Conservation (phyloP, 2,113 vertebrate genomes). For the Taxidea taxus region DNA sequence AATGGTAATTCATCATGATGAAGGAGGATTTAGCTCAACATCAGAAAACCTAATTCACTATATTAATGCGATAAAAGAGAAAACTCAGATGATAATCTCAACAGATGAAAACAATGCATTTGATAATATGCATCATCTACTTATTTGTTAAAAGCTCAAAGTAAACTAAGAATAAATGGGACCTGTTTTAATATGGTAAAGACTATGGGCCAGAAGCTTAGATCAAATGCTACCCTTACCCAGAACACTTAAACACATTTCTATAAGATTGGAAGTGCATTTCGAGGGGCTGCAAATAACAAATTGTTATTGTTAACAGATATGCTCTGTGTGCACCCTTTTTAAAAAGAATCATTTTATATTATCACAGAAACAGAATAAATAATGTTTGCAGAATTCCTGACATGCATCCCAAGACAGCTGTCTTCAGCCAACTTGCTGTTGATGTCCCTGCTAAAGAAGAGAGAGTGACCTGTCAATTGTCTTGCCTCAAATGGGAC, state of each 20-base stretch:
- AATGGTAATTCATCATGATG: not conserved
- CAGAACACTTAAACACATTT: not conserved
- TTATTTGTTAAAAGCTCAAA: constrained; percentile 3
- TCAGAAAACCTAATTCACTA: constrained; percentile 11
- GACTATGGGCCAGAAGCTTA: not conserved
- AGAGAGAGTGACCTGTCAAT: not conserved
- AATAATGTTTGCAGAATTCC: not conserved
- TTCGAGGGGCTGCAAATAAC: not conserved
- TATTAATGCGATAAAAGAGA: not conserved
- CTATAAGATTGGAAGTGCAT: not conserved
- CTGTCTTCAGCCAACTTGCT: not conserved
- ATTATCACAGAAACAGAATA: not conserved
- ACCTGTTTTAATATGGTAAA: not conserved
- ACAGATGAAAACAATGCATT: not conserved
- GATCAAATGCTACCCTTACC: not conserved
- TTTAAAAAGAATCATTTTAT: not conserved
- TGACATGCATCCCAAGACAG: not conserved
- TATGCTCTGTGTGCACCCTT: not conserved
- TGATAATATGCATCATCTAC: not conserved
- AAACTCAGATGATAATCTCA: not conserved
- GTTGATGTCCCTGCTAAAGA: not conserved
- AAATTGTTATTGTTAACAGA: not conserved
- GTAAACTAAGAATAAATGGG: not conserved
- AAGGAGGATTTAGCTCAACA: not conserved
- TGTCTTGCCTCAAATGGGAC: not conserved